Base-by-base conservation (phyloP, 2,888 invertebrate species). In the Tipula unca region DNA sequence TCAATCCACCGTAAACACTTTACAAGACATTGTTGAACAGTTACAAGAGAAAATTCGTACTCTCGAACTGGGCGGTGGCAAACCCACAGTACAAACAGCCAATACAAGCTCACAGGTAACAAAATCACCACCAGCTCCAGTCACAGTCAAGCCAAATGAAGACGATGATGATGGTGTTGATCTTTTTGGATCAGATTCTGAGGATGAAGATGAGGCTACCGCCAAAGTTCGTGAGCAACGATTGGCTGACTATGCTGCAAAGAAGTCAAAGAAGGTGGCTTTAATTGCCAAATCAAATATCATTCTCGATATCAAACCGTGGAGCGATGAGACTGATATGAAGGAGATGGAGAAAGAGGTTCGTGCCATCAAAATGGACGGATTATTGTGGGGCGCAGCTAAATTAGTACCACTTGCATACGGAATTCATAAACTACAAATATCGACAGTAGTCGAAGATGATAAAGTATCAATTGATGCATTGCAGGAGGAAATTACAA, bases 211-310 rank as follows among this genome's bases (percentile, higher is more conserved):
- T 90, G 93, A 92, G 88, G 96, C 93, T 87, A 96, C 95, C 87
- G 94, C 95, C 93, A 87, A 95, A 93, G 91, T 91, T 95, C 88
- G 95, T 94, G 95, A 97, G 89, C 95, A 97, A 90, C 93, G 98
- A 86, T 91, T 99, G 86, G 95, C 96, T 87, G 97, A 96, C 84
- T 98, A 99, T 90, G 94, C 94, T 89, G 97, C 95, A 2, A 98
- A 97, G 91, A 99, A 99, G 92, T 93, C 97, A 4, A 97, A 96
- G 91, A 98, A 99, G 91, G 96, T 97, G 32, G 94, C 91, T 4
- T 91, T 98, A 69, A 96, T 99, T 90, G 98, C 99, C 86, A 99
- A 99, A 91, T 98, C 98, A 3, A 97, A 95, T 89, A 95, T 99
- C 85, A 95, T 99, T 87, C 92, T 99, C 87, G 98, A 99, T 91